These are phyloP conservation scores for Melanotaenia duboulayi DNA, from an alignment of 2,113 vertebrate species.

Conservation along the genomic window DNA sequence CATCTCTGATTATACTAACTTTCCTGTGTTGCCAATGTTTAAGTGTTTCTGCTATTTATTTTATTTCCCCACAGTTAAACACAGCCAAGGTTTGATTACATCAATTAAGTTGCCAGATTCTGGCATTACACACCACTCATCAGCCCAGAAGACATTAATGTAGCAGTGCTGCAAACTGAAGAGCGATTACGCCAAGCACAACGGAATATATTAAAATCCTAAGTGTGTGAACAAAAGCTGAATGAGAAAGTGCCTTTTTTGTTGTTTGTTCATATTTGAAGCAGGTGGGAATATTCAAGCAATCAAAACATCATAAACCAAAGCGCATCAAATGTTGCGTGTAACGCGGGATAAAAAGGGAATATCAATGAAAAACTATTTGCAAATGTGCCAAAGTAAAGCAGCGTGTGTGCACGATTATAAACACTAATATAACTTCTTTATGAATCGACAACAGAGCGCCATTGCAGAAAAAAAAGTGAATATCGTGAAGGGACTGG, in stretches of 20 bases:
- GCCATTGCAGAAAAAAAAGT: conserved; percentile 38
- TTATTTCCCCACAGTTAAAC: background rate
- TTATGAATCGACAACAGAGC: background rate
- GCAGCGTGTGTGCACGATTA: background rate
- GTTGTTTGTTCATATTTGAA: no score
- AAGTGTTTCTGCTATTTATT: background rate
- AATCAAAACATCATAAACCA: background rate
- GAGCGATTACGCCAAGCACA: conserved; percentile 6
- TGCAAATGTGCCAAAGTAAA: conserved; percentile 18
- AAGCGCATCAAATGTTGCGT: background rate
- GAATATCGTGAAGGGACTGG: conserved; percentile 30
- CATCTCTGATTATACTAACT: conserved; percentile 25
- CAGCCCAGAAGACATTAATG: background rate
- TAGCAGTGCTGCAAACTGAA: background rate
- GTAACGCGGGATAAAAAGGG: background rate
- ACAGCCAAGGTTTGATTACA: conserved; percentile 5
- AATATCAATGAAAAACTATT: background rate
- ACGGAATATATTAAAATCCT: background rate
- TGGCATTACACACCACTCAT: background rate
- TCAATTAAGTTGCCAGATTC: conserved; percentile 26
- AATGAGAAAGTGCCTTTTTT: background rate
- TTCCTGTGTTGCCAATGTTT: background rate
- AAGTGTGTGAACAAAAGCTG: conserved; percentile 3
- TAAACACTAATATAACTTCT: conserved; percentile 13
- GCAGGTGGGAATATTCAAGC: background rate